Conservation (phyloP, 2,113 vertebrate genomes). For the Litocranius walleri region DNA sequence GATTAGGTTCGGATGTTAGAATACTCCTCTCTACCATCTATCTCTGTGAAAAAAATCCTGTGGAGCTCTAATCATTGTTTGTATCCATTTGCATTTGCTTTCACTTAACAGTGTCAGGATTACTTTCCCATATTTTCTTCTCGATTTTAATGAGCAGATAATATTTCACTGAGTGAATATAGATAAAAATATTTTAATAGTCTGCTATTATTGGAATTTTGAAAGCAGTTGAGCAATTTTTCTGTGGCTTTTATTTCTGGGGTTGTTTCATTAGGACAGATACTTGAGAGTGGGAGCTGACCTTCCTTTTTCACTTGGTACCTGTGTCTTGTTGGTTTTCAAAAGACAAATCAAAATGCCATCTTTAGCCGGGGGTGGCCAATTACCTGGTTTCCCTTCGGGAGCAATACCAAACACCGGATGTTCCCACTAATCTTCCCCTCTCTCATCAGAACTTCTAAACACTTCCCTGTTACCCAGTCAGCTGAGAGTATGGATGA, state of each 20-base stretch:
- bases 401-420: background rate
- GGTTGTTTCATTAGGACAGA: background rate
- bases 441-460: background rate
- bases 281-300: background rate
- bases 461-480: background rate
- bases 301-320: background rate
- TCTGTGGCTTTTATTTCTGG: background rate
- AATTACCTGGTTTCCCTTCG: background rate
- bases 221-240: background rate
- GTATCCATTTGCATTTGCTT: background rate
- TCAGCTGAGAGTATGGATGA: background rate
- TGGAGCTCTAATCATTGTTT: background rate
- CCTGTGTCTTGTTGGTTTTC: background rate
- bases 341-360: background rate
- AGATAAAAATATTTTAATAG: background rate
- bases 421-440: too few species aligned
- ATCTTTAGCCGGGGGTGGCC: background rate
- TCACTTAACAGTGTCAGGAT: background rate
- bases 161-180: background rate
- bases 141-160: background rate
- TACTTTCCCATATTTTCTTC: background rate
- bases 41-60: background rate
- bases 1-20: background rate
- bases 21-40: fast-evolving
- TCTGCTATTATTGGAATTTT: background rate